Percentiles rank a stretch among this genome's conserved stretches.
Evolutionary conservation across 2,113 vertebrate species (phyloP).

Genomic region (Ophthalmolycus amberensis): DNA sequence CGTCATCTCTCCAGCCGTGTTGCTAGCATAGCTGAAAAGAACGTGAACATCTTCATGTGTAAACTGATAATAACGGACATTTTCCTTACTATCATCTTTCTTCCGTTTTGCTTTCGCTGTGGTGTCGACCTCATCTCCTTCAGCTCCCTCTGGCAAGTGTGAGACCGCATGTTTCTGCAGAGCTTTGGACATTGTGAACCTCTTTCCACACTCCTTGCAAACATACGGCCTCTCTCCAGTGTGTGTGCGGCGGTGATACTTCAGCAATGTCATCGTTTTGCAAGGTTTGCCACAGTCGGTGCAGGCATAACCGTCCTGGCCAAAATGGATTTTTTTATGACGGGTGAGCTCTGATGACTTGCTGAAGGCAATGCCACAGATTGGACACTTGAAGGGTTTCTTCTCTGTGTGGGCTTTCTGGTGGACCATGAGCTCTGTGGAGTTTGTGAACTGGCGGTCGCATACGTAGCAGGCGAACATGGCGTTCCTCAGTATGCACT

Average conservation of each 20-base stretch:
- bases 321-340: constrained; percentile 88
- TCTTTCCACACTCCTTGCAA: constrained; percentile 82
- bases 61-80: neutral
- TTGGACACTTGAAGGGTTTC: constrained; percentile 87
- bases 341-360: constrained; percentile 88
- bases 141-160: constrained; percentile 66
- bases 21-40: neutral
- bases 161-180: constrained; percentile 77
- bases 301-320: constrained; percentile 84
- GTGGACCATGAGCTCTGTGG: constrained; percentile 88
- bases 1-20: no score
- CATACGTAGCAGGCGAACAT: constrained; percentile 90
- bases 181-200: constrained; percentile 78
- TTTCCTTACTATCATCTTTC: constrained; percentile 70
- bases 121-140: constrained; percentile 7
- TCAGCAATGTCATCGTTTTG: constrained; percentile 88
- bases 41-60: neutral
- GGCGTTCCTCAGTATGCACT: constrained; percentile 83
- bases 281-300: constrained; percentile 88
- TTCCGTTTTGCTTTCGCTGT: constrained; percentile 44
- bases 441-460: constrained; percentile 90
- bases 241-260: constrained; percentile 86
- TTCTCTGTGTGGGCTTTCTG: constrained; percentile 89
- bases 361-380: constrained; percentile 82
- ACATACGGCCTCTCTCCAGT: constrained; percentile 83